phyloP scores from a whole-genome alignment of 1,140 invertebrate genomes.

The Nasonia longicornis region DNA sequence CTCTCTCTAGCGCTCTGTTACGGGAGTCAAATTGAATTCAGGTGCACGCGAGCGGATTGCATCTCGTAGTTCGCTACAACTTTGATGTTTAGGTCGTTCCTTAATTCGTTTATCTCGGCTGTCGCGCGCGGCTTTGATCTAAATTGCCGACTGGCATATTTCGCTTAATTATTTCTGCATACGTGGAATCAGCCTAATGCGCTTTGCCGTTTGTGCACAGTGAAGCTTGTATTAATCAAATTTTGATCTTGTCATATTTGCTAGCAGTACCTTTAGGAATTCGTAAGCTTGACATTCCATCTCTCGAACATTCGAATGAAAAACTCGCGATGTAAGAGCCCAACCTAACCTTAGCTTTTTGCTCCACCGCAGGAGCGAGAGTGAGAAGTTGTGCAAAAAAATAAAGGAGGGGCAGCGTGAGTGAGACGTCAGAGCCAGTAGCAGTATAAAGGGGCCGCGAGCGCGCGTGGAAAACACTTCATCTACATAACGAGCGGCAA shows the following conservation, averaged over 20 bases:
- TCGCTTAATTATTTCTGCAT: background rate
- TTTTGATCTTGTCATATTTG: background rate
- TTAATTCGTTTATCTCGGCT: background rate
- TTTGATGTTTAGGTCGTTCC: background rate
- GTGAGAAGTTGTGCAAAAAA: background rate
- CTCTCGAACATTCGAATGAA: no score
- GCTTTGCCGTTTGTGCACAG: no score
- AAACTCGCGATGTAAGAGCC: no score
- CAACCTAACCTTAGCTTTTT: background rate
- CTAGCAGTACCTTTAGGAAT: no score
- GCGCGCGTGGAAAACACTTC: conserved; percentile 22
- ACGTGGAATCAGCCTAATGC: background rate
- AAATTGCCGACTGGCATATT: background rate
- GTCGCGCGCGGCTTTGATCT: no score
- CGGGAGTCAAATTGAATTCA: background rate
- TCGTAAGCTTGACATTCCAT: no score
- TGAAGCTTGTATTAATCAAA: background rate
- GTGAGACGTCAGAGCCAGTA: background rate
- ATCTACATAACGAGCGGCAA: conserved; percentile 45
- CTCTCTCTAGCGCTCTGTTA: background rate
- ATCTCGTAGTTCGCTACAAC: background rate
- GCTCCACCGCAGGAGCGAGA: background rate
- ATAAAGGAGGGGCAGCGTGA: background rate
- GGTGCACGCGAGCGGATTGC: background rate
- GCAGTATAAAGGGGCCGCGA: background rate